phyloP scores from a whole-genome alignment of 2,797 vertebrate genomes.

The Mormyrops boulengeri region DNA sequence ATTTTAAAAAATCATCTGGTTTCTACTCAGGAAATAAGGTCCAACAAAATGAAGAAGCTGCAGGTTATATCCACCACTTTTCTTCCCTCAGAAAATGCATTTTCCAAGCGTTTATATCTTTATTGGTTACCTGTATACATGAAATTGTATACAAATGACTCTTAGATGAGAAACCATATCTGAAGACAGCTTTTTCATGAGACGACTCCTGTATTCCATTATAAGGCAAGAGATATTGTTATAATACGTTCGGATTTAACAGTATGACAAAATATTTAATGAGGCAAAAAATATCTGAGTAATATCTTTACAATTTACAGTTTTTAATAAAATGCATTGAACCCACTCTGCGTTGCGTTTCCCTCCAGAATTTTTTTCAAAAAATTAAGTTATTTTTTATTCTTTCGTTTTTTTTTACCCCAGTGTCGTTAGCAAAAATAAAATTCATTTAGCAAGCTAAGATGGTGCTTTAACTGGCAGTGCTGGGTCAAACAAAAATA shows the following conservation, averaged over 20 bases:
- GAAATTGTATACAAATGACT: slow-evolving; percentile 11
- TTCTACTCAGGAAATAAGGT: neutral
- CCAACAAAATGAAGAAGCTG: neutral
- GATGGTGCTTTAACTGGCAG: slow-evolving; percentile 62
- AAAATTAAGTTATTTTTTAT: slow-evolving; percentile 11
- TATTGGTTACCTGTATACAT: neutral
- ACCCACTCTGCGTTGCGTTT: slow-evolving; percentile 18
- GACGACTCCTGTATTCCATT: slow-evolving; percentile 6
- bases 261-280: slow-evolving; percentile 31
- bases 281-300: slow-evolving; percentile 28
- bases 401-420: slow-evolving; percentile 22
- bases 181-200: neutral
- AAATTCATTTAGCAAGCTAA: slow-evolving; percentile 70
- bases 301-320: slow-evolving; percentile 30
- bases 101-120: neutral
- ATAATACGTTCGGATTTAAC: neutral
- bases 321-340: slow-evolving; percentile 20
- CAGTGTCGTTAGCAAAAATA: slow-evolving; percentile 56
- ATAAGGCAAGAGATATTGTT: slow-evolving; percentile 18
- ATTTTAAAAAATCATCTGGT: neutral
- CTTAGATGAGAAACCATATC: neutral
- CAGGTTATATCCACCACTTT: neutral
- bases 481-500: slow-evolving; percentile 60
- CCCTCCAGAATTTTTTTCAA: neutral
- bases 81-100: neutral